Percentiles rank a stretch among this genome's conserved stretches.
phyloP scores from a whole-genome alignment of 1,140 invertebrate species.

The Tetraneura akinire region DNA sequence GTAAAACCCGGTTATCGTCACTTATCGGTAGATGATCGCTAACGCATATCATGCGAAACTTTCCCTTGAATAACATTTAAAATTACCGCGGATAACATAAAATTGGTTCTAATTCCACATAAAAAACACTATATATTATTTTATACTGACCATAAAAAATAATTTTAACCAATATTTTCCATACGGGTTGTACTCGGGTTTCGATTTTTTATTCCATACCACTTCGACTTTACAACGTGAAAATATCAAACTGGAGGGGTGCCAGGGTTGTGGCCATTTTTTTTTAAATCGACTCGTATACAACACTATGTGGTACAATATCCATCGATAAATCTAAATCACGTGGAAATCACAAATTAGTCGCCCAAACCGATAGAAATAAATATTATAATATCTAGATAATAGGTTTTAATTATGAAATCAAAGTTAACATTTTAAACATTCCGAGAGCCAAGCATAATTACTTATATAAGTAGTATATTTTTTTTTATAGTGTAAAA shows the following conservation, averaged over 20 bases:
- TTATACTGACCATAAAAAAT: slow-evolving; percentile 28
- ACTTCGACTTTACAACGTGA: slow-evolving; percentile 7
- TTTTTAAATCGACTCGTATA: slow-evolving; percentile 26
- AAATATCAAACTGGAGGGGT: background rate
- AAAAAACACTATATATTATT: background rate
- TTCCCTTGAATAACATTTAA: slow-evolving; percentile 14
- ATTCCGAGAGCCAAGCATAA: too few species aligned
- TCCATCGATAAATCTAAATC: slow-evolving; percentile 20
- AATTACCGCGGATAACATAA: too few species aligned
- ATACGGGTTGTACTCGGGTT: slow-evolving; percentile 19
- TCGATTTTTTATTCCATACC: slow-evolving; percentile 28
- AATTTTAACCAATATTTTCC: slow-evolving; percentile 45
- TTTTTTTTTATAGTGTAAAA: too few species aligned
- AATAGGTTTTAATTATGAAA: too few species aligned
- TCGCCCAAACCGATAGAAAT: too few species aligned
- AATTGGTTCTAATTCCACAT: too few species aligned
- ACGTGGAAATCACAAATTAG: background rate
- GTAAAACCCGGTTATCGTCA: background rate
- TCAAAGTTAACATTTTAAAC: too few species aligned
- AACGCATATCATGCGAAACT: slow-evolving; percentile 37
- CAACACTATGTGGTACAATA: slow-evolving; percentile 11
- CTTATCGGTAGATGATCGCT: slow-evolving; percentile 29
- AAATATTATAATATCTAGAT: too few species aligned
- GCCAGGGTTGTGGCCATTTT: slow-evolving; percentile 33
- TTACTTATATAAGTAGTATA: too few species aligned